Conservation (phyloP, 2,797 vertebrate genomes). For the Lateolabrax maculatus region DNA sequence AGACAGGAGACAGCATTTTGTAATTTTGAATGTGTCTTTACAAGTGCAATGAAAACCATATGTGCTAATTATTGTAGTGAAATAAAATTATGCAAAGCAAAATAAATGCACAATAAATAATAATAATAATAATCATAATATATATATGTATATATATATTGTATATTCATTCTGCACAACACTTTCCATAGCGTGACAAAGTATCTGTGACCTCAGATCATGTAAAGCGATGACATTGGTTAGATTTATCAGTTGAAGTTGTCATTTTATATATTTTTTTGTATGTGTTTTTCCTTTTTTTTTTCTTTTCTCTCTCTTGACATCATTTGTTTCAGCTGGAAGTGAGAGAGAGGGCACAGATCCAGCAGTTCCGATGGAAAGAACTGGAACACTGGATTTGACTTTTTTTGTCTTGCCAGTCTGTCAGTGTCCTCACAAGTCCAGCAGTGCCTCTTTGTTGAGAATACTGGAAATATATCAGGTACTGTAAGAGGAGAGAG, state of each 20-base stretch:
- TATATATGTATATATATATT: constrained; percentile 82
- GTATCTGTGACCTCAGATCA: constrained; percentile 79
- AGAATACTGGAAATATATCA: constrained; percentile 81
- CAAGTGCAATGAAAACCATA: constrained; percentile 89
- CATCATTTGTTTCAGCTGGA: constrained; percentile 83
- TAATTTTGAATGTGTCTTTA: constrained; percentile 88
- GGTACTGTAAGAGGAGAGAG: constrained; percentile 80
- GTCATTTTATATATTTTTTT: constrained; percentile 57
- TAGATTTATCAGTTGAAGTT: constrained; percentile 72
- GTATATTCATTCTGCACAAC: constrained; percentile 87
- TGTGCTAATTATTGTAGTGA: constrained; percentile 91
- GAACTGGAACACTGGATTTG: constrained; percentile 64
- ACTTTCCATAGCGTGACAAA: constrained; percentile 83
- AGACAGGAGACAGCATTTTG: constrained; percentile 88
- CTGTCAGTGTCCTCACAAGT: constrained; percentile 68
- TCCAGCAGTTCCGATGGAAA: constrained; percentile 69
- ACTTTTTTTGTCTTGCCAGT: constrained; percentile 61
- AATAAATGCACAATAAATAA: constrained; percentile 85
- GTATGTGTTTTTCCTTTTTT: constrained; percentile 44
- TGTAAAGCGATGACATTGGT: constrained; percentile 78
- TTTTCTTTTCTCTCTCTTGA: constrained; percentile 76
- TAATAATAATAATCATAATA: constrained; percentile 79
- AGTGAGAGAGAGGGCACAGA: constrained; percentile 61
- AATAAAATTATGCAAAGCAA: constrained; percentile 88
- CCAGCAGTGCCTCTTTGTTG: constrained; percentile 63